Evolutionary conservation across 2,113 vertebrate species (phyloP).

Genomic region (Promerops cafer): DNA sequence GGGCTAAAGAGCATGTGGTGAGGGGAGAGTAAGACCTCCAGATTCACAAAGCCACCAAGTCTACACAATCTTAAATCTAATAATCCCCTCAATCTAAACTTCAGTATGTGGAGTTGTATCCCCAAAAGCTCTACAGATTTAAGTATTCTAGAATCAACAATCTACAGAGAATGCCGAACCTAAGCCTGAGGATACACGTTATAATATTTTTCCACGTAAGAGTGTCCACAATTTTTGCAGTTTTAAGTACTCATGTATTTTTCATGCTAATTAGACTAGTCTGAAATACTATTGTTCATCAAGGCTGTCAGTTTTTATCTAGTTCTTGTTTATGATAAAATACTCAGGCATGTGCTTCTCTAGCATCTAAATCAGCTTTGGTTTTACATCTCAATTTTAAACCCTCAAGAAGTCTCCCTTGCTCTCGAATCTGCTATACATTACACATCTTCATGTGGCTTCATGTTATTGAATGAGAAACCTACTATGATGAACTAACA

Average conservation of each 20-base stretch:
- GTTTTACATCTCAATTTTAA: not conserved
- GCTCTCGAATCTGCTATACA: not conserved
- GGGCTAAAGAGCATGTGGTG: not conserved
- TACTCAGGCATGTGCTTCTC: not conserved
- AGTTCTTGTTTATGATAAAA: not conserved
- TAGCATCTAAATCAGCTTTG: not conserved
- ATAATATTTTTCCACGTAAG: not conserved
- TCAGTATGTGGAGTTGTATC: not conserved
- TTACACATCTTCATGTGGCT: not conserved
- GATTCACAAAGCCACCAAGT: not conserved
- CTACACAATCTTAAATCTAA: not conserved
- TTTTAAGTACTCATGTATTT: not conserved
- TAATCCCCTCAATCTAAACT: not conserved
- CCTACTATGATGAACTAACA: not conserved
- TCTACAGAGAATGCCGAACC: not conserved
- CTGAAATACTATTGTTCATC: not conserved
- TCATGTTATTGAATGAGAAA: not conserved
- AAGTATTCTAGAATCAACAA: not conserved
- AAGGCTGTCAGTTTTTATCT: not conserved
- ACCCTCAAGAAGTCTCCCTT: not conserved
- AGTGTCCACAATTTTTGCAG: not conserved
- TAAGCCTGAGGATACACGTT: not conserved
- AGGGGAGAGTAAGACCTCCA: not conserved
- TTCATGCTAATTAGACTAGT: not conserved
- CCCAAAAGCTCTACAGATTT: not conserved